Evolutionary conservation across 2,797 vertebrate species (phyloP).

Genomic region (Mastacembelus armatus): DNA sequence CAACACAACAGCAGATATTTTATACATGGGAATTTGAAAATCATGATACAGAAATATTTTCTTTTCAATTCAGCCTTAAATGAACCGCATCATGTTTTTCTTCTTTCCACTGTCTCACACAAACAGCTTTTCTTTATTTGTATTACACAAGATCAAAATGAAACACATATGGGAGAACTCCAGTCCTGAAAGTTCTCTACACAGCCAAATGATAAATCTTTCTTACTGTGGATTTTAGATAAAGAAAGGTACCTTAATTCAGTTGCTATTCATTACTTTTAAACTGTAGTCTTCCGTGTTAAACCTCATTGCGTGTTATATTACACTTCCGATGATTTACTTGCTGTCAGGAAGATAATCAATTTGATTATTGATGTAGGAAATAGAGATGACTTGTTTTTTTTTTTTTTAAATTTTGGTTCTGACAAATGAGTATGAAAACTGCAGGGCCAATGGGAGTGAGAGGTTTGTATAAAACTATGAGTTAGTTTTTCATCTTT

Average conservation of each 20-base stretch:
- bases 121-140: slow-evolving; percentile 44
- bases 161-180: slow-evolving; percentile 42
- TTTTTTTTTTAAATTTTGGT: slow-evolving; percentile 15
- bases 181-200: slow-evolving; percentile 36
- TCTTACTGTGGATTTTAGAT: slow-evolving; percentile 29
- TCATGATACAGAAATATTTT: slow-evolving; percentile 33
- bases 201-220: slow-evolving; percentile 51
- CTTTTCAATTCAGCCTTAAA: slow-evolving; percentile 39
- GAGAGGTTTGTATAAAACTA: neutral
- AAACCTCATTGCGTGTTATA: slow-evolving; percentile 27
- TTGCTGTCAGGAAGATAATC: slow-evolving; percentile 35
- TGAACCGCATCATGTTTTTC: neutral
- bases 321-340: slow-evolving; percentile 44
- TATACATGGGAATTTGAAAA: slow-evolving; percentile 42
- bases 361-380: too few species aligned
- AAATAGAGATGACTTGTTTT: too few species aligned
- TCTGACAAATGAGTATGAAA: slow-evolving; percentile 14
- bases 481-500: too few species aligned
- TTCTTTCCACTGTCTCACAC: neutral
- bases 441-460: neutral
- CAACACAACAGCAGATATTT: slow-evolving; percentile 7
- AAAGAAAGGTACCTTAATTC: slow-evolving; percentile 42
- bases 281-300: slow-evolving; percentile 27
- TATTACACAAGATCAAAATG: slow-evolving; percentile 43
- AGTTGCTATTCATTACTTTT: slow-evolving; percentile 38